These are phyloP conservation scores for Phalera bucephala DNA, from an alignment of 2,888 invertebrate genomes.

Conservation along the genomic window DNA sequence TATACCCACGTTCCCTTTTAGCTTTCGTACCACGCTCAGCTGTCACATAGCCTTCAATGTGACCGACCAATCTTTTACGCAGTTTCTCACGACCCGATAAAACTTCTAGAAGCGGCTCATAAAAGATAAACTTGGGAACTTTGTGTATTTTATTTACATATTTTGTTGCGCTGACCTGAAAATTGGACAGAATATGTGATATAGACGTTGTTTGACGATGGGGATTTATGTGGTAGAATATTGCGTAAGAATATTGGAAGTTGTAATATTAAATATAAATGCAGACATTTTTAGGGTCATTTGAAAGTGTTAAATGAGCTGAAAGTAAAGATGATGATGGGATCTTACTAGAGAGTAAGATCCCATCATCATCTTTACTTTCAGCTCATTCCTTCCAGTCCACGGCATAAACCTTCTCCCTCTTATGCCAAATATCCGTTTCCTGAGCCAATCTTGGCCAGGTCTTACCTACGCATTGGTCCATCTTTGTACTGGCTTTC, in stretches of 20 bases:
- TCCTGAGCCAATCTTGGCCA: too few species aligned
- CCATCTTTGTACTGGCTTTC: too few species aligned
- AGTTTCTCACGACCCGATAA: constrained; percentile 16
- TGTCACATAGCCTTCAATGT: neutral
- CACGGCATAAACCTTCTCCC: too few species aligned
- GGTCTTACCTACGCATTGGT: too few species aligned
- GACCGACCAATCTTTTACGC: neutral
- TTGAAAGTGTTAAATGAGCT: too few species aligned
- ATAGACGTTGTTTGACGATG: neutral
- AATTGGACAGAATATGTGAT: neutral
- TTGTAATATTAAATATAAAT: neutral
- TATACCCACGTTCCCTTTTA: too few species aligned
- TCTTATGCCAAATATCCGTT: too few species aligned
- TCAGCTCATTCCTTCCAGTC: too few species aligned
- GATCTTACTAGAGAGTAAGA: too few species aligned
- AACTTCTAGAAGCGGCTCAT: constrained; percentile 23
- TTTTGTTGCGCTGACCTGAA: constrained; percentile 2
- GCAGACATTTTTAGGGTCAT: too few species aligned
- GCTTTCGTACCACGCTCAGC: neutral
- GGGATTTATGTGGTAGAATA: neutral
- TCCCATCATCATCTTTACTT: too few species aligned
- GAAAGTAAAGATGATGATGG: too few species aligned
- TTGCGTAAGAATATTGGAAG: neutral
- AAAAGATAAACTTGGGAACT: constrained; percentile 12
- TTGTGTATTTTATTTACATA: constrained; percentile 14